phyloP scores from a whole-genome alignment of 2,113 vertebrate genomes.

The Manacus vitellinus region DNA sequence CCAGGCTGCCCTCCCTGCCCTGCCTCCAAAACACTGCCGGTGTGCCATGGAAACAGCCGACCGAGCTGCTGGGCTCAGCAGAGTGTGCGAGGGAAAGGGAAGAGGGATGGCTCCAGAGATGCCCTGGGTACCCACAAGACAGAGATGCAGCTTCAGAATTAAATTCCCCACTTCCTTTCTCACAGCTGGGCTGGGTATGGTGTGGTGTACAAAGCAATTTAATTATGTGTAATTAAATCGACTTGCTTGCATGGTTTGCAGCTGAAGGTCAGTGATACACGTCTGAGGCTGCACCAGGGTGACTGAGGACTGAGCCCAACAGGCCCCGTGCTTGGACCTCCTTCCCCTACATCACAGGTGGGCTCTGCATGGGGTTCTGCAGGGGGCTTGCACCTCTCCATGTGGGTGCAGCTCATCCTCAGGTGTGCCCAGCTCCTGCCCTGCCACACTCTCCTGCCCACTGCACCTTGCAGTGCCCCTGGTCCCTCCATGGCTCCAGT shows the following conservation, averaged over 20 bases:
- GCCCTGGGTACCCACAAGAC: neutral
- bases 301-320: neutral
- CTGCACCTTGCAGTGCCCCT: fast-evolving
- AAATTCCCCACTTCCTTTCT: neutral
- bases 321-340: fast-evolving
- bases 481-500: fast-evolving
- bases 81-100: neutral
- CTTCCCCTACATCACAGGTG: fast-evolving
- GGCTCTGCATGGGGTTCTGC: neutral
- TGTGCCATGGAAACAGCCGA: neutral
- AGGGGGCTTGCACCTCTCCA: fast-evolving
- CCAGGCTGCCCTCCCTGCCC: neutral
- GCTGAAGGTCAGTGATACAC: neutral
- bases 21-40: fast-evolving
- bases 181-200: neutral
- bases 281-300: neutral
- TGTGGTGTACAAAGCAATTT: neutral
- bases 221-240: neutral
- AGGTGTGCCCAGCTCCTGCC: neutral
- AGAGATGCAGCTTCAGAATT: neutral
- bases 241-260: neutral
- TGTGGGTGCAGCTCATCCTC: neutral
- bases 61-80: fast-evolving
- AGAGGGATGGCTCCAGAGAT: neutral
- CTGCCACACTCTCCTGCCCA: neutral